Evolutionary conservation across 2,113 vertebrate species (phyloP).

Genomic region (Phalacrocorax brasilianus): DNA sequence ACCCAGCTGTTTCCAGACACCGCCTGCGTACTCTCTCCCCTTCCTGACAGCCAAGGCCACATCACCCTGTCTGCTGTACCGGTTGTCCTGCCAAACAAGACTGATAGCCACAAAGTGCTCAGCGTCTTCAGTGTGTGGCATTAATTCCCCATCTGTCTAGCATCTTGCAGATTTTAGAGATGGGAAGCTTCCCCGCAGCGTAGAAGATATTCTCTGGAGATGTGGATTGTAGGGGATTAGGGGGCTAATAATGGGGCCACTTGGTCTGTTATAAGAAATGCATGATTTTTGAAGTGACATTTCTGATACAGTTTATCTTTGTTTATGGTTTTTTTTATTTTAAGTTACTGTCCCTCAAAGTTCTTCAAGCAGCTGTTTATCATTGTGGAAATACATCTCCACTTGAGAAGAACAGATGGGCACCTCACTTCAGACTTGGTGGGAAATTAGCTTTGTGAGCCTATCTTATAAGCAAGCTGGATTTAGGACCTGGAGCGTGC

Average conservation of each 20-base stretch:
- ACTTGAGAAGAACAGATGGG: constrained; percentile 38
- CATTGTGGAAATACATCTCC: neutral
- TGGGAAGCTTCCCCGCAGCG: neutral
- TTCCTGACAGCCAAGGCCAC: constrained; percentile 11
- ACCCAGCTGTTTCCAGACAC: constrained; percentile 43
- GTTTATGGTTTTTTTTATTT: neutral
- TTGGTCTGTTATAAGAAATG: neutral
- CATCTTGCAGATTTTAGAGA: neutral
- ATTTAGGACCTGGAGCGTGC: neutral
- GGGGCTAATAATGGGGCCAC: neutral
- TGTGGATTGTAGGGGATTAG: neutral
- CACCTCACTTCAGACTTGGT: neutral
- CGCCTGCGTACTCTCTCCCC: neutral
- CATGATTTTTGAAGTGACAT: neutral
- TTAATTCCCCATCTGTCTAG: neutral
- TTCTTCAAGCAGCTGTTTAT: constrained; percentile 7
- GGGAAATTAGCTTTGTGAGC: neutral
- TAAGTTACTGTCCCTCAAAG: neutral
- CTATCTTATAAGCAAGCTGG: neutral
- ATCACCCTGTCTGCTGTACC: neutral
- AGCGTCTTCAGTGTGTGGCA: neutral
- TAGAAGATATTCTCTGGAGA: neutral
- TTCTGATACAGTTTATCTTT: neutral
- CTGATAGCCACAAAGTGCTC: neutral
- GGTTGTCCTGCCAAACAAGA: neutral